Conservation (phyloP, 2,113 vertebrate species). For the Psittacula cyanocephala region DNA sequence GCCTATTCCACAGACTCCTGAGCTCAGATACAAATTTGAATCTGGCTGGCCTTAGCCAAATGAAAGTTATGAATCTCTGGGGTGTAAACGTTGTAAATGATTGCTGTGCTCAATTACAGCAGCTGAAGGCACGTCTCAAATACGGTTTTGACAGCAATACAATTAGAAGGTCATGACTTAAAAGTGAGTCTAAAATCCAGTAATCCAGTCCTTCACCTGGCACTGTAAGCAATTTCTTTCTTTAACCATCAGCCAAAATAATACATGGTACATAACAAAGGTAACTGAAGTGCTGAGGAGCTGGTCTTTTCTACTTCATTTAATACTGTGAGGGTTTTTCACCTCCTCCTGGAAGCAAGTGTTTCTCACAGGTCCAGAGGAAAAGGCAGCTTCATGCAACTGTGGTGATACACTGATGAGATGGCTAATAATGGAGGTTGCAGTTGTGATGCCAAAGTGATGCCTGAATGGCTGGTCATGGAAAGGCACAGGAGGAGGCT, state of each 20-base stretch:
- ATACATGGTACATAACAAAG: neutral
- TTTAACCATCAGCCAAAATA: neutral
- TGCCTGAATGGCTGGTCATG: fast-evolving
- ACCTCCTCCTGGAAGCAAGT: neutral
- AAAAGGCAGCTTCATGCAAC: neutral
- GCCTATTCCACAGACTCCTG: neutral
- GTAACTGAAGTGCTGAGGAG: neutral
- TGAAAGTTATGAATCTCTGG: neutral
- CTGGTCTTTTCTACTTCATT: neutral
- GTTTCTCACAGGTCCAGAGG: neutral
- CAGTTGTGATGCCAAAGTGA: neutral
- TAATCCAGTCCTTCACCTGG: neutral
- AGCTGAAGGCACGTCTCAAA: neutral
- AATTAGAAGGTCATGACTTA: neutral
- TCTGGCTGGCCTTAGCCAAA: neutral
- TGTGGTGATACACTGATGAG: neutral
- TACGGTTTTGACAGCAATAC: neutral
- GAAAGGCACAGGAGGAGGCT: neutral
- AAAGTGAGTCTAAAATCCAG: neutral
- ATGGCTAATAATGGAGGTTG: neutral
- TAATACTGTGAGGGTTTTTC: neutral
- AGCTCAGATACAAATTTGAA: neutral
- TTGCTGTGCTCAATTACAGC: neutral
- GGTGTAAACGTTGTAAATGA: neutral
- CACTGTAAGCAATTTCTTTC: neutral